Percentiles rank a stretch among this genome's conserved stretches.
Conservation (phyloP, 2,888 invertebrate genomes). For the Caenorhabditis angaria region DNA sequence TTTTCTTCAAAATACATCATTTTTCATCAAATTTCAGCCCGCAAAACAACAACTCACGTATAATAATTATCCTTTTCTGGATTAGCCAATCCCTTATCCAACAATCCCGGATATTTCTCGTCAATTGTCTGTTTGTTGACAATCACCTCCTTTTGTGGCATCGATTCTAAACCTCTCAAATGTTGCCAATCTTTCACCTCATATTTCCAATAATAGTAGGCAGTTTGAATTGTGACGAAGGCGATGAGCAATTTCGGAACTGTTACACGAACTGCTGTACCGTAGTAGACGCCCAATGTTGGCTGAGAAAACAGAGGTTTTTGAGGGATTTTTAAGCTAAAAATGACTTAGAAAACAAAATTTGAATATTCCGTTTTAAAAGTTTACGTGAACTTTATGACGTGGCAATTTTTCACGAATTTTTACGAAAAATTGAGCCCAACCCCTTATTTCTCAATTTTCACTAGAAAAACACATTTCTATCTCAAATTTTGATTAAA, state of each 20-base stretch:
- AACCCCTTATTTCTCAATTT: too few species aligned
- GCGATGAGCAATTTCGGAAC: slow-evolving; percentile 67
- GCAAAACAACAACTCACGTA: slow-evolving; percentile 28
- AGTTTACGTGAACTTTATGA: too few species aligned
- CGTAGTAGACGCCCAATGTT: slow-evolving; percentile 67
- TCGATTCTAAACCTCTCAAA: slow-evolving; percentile 61
- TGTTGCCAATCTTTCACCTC: slow-evolving; percentile 69
- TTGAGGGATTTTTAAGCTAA: background rate
- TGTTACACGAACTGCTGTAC: slow-evolving; percentile 62
- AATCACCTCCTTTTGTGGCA: slow-evolving; percentile 58
- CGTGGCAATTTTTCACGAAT: too few species aligned
- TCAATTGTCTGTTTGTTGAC: slow-evolving; percentile 51
- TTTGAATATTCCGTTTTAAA: background rate
- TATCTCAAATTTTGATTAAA: too few species aligned
- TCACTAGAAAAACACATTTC: too few species aligned
- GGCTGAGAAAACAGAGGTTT: slow-evolving; percentile 47
- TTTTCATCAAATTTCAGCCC: too few species aligned
- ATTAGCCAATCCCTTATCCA: slow-evolving; percentile 48
- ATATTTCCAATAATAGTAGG: slow-evolving; percentile 70
- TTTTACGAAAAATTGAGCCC: too few species aligned
- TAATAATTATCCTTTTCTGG: slow-evolving; percentile 54
- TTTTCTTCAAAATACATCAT: background rate
- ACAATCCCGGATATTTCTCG: slow-evolving; percentile 59
- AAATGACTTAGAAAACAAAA: too few species aligned
- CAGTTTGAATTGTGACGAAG: slow-evolving; percentile 52